Evolutionary conservation across 1,140 invertebrate genomes (phyloP), one percentile per base, ranked within the genome.

Genomic region (Yoshiicerus persimilis): DNA sequence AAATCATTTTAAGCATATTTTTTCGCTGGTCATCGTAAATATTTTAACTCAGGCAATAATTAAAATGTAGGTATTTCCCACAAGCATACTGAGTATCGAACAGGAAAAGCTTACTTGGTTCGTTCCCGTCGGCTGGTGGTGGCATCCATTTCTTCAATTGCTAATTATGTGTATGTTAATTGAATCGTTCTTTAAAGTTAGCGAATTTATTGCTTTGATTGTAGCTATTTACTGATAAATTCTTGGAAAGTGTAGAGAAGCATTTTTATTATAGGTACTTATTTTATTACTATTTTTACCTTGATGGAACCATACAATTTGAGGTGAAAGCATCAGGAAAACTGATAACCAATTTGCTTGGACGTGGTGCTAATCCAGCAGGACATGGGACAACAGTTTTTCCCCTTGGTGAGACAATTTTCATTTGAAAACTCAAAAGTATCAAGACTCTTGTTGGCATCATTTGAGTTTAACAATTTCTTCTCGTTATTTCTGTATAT

Each of bases 241-340:
- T 23, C 9, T 23, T 10, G 10, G 10, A 25, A 30, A 25, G 9
- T n/a, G n/a, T n/a, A n/a, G n/a, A n/a, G n/a, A n/a, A 30, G 20
- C 20, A 66, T 66, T 66, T 66, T 66, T 66, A 30, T 20, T 30
- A 88, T 36, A 89, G 89, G 25, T 90, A 90, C 62, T 80, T 86
- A 27, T 89, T 89, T 36, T 90, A 89, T 80, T 90, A 89, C 83
- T 87, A 84, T 16, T 90, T 90, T 84, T 62, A 87, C 77, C 89
- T 87, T 9, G 86, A 87, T 75, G 87, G 84, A 38, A 88, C 88
- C 4, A 90, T 90, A 41, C 30, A 47, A 27, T 89, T 88, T 66
- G 89, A 90, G 70, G 88, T 89, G 0, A 90, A 90, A 38, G 89
- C 89, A 0, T 88, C 89, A 32, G 89, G 89, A 30, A 77, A 88